Evolutionary conservation across 2,888 invertebrate species (phyloP).

Genomic region (Crioceris asparagi): DNA sequence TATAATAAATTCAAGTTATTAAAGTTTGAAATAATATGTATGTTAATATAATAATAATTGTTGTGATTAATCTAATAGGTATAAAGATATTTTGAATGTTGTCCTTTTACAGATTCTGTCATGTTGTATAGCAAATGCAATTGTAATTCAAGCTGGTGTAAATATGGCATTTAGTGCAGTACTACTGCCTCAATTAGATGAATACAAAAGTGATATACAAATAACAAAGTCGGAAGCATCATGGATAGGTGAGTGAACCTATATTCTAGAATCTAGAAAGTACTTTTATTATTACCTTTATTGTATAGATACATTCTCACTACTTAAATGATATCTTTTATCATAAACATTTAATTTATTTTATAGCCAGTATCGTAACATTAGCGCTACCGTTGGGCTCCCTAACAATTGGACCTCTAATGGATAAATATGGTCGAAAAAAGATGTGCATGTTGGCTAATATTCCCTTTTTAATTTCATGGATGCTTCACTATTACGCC

Average conservation of each 20-base stretch:
- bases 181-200: constrained; percentile 41
- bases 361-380: constrained; percentile 46
- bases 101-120: constrained; percentile 39
- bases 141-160: constrained; percentile 46
- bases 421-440: constrained; percentile 47
- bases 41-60: too few relatives aligned
- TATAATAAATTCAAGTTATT: too few relatives aligned
- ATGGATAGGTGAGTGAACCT: constrained; percentile 44
- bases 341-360: too few relatives aligned
- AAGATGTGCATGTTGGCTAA: constrained; percentile 37
- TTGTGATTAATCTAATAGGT: too few relatives aligned
- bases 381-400: constrained; percentile 45
- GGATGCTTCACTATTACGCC: constrained; percentile 40
- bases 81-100: too few relatives aligned
- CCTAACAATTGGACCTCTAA: constrained; percentile 42
- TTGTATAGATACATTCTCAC: too few relatives aligned
- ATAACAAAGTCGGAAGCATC: constrained; percentile 41
- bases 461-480: constrained; percentile 40
- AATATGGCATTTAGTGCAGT: constrained; percentile 49
- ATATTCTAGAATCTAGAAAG: background rate
- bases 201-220: constrained; percentile 30
- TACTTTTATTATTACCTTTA: background rate
- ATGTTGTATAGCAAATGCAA: constrained; percentile 38
- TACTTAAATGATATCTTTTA: too few relatives aligned
- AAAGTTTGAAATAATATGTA: too few relatives aligned